phyloP scores from a whole-genome alignment of 35 echinoderm and acorn worm genomes.

The Lytechinus variegatus region DNA sequence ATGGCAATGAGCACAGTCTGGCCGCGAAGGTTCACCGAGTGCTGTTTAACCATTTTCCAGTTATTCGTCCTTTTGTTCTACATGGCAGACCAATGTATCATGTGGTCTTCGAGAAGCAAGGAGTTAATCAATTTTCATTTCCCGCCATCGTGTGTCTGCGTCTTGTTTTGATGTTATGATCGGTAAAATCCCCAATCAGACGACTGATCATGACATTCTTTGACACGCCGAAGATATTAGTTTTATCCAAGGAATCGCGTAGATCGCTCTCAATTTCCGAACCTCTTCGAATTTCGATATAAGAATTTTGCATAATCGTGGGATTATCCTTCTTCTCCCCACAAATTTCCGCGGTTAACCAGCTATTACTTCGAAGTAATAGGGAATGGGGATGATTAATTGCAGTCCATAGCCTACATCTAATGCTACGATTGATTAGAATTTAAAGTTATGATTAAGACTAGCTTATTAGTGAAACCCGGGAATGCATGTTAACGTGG shows the following conservation, averaged over 20 bases:
- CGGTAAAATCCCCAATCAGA: conserved; percentile 7
- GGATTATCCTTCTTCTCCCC: background rate
- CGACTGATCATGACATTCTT: background rate
- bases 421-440: background rate
- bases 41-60: background rate
- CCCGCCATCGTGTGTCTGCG: background rate
- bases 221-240: conserved; percentile 30
- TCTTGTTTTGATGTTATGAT: conserved; percentile 5
- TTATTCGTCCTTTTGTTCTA: background rate
- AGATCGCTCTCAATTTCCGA: conserved; percentile 27
- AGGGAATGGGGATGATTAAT: conserved; percentile 5
- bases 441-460: background rate
- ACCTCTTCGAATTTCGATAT: conserved; percentile 17
- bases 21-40: background rate
- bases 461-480: background rate
- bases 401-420: background rate
- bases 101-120: background rate
- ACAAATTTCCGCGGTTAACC: conserved; percentile 32
- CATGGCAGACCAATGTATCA: background rate
- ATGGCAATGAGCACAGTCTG: background rate
- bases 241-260: background rate
- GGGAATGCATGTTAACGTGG: no score
- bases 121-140: background rate
- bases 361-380: background rate
- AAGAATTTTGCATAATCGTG: background rate